Evolutionary conservation across 2,888 invertebrate species (phyloP), one percentile per base, ranked within the genome.

Genomic region (Drosophila imparisetae): DNA sequence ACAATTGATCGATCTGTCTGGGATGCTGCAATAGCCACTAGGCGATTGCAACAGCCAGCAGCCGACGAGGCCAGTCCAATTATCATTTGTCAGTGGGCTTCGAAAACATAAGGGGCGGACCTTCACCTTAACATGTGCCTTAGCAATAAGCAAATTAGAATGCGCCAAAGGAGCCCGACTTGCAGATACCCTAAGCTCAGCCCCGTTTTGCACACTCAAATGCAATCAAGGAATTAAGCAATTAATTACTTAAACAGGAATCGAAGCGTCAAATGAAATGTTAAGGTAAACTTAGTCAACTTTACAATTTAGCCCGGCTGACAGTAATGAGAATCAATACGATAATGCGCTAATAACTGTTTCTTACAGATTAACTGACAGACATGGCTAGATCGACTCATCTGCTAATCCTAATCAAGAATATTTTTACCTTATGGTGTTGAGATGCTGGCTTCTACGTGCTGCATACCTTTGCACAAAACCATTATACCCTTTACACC

Each of bases 21-120:
- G 76, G 57, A 70, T 88, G 81, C 53, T 88, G 86, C 86, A 86
- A 86, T 88, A 78, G 69, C 57, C 58, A 32, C 55, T 42, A 30
- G 61, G 50, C 68, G 78, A 90, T 87, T 87, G 90, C 90, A 87
- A 80, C 89, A 87, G 80, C 82, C 85, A 77, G 50, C 40, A 32
- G 63, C 48, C 61, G 53, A 66, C 78, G 68, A 70, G 79, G 81
- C 40, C 71, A 71, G 36, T 54, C 61, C 70, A 79, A 86, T 86
- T 84, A 58, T 15, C 40, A 45, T 36, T 38, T 66, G 36, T 57
- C 58, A 52, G 4, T 27, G 21, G 32, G 53, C 30, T 27, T 24
- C 27, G 21, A 30, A 54, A 10, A 15, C 24, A 27, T 5, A 18
- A 15, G 11, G 21, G 32, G 45, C 45, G 15, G 4, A 66, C n/a